Conservation (phyloP, 2,797 vertebrate species). For the Syndactyla subalaris region DNA sequence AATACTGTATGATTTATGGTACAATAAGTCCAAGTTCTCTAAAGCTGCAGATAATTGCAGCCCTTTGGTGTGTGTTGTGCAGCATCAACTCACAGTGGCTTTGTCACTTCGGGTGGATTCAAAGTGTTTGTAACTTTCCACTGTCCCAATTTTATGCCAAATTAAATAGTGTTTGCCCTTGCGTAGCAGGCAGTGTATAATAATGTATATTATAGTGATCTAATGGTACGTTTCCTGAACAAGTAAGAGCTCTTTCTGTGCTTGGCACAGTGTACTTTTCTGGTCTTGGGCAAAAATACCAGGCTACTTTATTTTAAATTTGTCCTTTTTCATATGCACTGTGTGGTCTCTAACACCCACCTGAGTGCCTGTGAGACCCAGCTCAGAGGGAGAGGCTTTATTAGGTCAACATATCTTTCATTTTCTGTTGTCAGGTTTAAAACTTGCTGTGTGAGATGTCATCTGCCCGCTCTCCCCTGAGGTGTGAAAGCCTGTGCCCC, state of each 20-base stretch:
- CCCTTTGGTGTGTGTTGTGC: background rate
- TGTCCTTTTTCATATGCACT: background rate
- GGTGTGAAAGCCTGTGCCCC: background rate
- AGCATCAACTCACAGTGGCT: fast-evolving
- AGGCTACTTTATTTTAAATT: background rate
- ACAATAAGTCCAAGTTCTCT: background rate
- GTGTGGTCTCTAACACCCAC: background rate
- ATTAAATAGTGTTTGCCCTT: background rate
- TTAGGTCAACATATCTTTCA: background rate
- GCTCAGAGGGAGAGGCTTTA: background rate
- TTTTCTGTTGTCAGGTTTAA: background rate
- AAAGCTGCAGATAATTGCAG: background rate
- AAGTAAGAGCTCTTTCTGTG: background rate
- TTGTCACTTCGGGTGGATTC: background rate
- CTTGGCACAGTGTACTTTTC: background rate
- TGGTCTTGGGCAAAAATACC: background rate
- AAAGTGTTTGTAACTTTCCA: background rate
- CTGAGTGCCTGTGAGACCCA: background rate
- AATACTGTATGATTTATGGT: background rate
- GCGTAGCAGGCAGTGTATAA: background rate
- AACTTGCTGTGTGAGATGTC: background rate
- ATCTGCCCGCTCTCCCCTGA: background rate
- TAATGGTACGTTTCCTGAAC: background rate
- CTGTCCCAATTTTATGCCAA: background rate
- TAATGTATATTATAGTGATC: background rate